Conservation (phyloP, 2,888 invertebrate species). For the Galerucella pusilla region DNA sequence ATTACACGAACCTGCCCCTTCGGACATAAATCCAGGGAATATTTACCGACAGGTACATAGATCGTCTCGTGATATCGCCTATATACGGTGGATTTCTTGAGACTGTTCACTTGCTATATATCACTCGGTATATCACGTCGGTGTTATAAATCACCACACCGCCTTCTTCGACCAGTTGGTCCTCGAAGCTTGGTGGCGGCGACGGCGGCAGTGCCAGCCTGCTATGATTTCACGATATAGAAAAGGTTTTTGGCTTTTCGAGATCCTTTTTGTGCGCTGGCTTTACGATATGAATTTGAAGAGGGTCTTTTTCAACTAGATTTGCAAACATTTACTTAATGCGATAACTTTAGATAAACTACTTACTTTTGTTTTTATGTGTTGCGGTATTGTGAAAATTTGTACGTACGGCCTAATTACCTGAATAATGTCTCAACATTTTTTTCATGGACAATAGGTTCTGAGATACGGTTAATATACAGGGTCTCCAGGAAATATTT, state of each 20-base stretch:
- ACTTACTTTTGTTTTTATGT: not conserved
- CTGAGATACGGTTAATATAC: too few relatives aligned
- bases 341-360: conserved; percentile 1
- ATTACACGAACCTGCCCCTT: conserved; percentile 18
- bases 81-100: conserved; percentile 59
- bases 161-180: conserved; percentile 21
- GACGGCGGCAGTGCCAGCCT: conserved; percentile 29
- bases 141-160: conserved; percentile 62
- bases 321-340: not conserved
- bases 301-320: conserved; percentile 8
- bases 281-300: conserved; percentile 9
- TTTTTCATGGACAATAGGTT: too few relatives aligned
- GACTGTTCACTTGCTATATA: conserved; percentile 61
- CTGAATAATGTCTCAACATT: not conserved
- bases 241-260: conserved; percentile 1
- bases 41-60: conserved; percentile 64
- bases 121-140: conserved; percentile 65
- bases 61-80: conserved; percentile 62
- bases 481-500: too few relatives aligned
- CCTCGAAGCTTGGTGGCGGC: conserved; percentile 23
- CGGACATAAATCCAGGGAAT: conserved; percentile 61
- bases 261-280: conserved; percentile 4
- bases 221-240: conserved; percentile 25
- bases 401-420: not conserved
- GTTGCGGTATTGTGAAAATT: not conserved